Evolutionary conservation across 2,113 vertebrate genomes (phyloP).

Genomic region (Indicator indicator): DNA sequence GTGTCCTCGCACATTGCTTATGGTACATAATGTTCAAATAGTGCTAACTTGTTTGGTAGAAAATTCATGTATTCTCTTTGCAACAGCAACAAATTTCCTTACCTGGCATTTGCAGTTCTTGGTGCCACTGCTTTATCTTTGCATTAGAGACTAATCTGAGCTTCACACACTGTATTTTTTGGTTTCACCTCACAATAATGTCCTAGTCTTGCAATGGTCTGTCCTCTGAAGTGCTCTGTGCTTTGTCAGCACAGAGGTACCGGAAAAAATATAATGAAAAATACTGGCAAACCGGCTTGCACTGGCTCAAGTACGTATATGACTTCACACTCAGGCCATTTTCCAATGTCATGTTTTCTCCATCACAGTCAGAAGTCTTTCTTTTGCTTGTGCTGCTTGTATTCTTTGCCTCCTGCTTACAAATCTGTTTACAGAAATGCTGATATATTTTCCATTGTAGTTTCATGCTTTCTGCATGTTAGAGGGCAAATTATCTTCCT

Average conservation of each 20-base stretch:
- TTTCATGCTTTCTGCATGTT: constrained; percentile 28
- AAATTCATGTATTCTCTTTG: not conserved
- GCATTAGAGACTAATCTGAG: not conserved
- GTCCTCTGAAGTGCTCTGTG: not conserved
- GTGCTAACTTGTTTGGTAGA: not conserved
- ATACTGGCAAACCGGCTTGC: not conserved
- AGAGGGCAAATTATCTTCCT: constrained; percentile 46
- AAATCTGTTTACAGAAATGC: constrained; percentile 11
- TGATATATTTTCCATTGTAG: not conserved
- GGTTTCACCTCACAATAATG: not conserved
- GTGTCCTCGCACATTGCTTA: not conserved
- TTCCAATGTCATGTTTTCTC: constrained; percentile 9
- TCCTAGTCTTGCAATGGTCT: not conserved
- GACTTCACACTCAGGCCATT: not conserved
- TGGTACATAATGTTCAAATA: not conserved
- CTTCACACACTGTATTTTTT: not conserved
- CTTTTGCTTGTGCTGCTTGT: not conserved
- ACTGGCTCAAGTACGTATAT: not conserved
- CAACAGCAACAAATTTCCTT: not conserved
- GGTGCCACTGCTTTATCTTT: not conserved
- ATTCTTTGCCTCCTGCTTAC: not conserved
- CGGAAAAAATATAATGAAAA: not conserved
- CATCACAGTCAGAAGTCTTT: not conserved
- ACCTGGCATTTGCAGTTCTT: not conserved
- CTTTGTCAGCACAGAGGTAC: not conserved